phyloP scores from a whole-genome alignment of 2,113 vertebrate genomes.

The Bujurquina vittata region DNA sequence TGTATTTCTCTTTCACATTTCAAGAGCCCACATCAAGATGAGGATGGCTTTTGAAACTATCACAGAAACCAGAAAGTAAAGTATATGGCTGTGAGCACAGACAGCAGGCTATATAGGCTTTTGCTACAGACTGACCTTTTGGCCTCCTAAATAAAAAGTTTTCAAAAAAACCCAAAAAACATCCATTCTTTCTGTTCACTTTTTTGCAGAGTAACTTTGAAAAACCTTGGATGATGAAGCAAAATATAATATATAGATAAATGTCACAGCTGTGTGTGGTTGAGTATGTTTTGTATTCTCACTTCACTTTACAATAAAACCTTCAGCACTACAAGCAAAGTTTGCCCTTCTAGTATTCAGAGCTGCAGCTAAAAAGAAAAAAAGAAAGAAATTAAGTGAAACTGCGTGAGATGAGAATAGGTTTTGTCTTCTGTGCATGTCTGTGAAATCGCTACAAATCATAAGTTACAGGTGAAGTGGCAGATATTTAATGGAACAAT shows the following conservation, averaged over 20 bases:
- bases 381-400: background rate
- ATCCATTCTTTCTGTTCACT: background rate
- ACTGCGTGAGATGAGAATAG: background rate
- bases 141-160: background rate
- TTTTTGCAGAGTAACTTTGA: background rate
- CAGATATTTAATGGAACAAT: conserved; percentile 34
- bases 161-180: background rate
- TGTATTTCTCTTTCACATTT: conserved; percentile 41
- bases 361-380: conserved; percentile 7
- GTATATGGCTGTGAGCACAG: conserved; percentile 5
- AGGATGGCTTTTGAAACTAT: conserved; percentile 8
- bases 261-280: background rate
- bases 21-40: conserved; percentile 40
- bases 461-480: conserved; percentile 22
- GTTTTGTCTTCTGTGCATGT: background rate
- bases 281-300: background rate
- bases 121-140: conserved; percentile 3
- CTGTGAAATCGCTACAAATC: conserved; percentile 14
- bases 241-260: background rate
- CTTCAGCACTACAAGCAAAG: background rate
- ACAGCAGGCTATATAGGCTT: background rate
- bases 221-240: background rate
- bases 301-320: background rate
- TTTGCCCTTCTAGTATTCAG: background rate
- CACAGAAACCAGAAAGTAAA: conserved; percentile 7